Percentiles rank a stretch among this genome's conserved stretches.
These are phyloP conservation scores for Fulica atra DNA, from an alignment of 2,113 vertebrate species.

Conservation along the genomic window DNA sequence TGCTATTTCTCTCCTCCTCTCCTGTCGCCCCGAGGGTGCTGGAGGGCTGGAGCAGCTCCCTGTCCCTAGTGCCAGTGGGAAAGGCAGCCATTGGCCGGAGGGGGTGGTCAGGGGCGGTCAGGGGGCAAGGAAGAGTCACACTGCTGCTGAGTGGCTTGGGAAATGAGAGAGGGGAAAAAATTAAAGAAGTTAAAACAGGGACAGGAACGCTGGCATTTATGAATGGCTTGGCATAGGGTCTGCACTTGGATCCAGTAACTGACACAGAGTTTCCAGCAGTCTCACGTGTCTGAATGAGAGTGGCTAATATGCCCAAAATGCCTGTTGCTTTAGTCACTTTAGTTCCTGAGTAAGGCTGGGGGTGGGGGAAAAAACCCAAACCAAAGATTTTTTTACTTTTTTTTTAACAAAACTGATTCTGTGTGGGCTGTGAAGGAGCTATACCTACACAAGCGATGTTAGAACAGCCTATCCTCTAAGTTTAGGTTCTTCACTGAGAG, in stretches of 20 bases:
- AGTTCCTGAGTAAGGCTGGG: neutral
- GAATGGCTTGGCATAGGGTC: neutral
- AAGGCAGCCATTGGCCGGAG: neutral
- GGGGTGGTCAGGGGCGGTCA: no score
- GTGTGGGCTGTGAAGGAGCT: neutral
- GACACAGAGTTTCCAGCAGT: slow-evolving; percentile 46
- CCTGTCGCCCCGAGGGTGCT: fast-evolving
- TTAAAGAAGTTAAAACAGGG: neutral
- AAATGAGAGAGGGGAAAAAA: no score
- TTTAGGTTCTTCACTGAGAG: no score
- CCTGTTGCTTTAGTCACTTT: slow-evolving; percentile 47
- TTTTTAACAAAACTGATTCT: neutral
- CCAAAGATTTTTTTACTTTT: neutral
- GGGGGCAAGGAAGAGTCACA: neutral
- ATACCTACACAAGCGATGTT: fast-evolving
- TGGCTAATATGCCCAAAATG: slow-evolving; percentile 16
- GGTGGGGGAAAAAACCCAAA: no score
- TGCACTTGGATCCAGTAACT: neutral
- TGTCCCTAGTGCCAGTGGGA: neutral
- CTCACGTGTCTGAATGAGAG: slow-evolving; percentile 27
- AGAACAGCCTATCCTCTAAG: neutral
- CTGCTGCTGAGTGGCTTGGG: neutral
- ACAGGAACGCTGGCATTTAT: neutral
- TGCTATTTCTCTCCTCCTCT: neutral
- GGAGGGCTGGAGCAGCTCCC: neutral